Evolutionary conservation across 2,113 vertebrate species (phyloP).

Genomic region (Hipposideros armiger): DNA sequence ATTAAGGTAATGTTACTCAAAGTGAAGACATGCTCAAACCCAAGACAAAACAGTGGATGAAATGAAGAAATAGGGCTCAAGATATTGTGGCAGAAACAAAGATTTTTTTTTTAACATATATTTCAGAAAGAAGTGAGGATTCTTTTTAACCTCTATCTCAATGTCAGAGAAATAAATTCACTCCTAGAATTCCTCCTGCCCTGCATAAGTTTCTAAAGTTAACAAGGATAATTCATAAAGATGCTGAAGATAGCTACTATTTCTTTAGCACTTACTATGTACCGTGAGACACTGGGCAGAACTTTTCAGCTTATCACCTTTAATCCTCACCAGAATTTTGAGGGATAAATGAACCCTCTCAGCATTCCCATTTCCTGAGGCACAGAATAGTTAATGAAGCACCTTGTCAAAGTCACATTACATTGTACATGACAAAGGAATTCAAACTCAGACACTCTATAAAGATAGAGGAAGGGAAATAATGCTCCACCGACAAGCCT

Average conservation of each 20-base stretch:
- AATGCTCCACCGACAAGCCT: neutral
- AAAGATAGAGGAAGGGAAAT: neutral
- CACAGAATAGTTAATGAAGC: neutral
- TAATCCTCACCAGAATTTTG: neutral
- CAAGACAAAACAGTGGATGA: neutral
- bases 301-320: neutral
- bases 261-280: neutral
- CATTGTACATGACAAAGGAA: neutral
- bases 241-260: neutral
- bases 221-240: neutral
- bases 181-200: neutral
- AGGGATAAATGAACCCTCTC: neutral
- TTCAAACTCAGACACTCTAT: neutral
- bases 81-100: neutral
- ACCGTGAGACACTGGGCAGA: neutral
- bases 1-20: neutral
- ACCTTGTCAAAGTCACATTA: neutral
- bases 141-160: neutral
- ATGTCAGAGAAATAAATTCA: conserved; percentile 5
- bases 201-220: neutral
- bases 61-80: neutral
- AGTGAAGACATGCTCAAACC: neutral
- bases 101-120: neutral
- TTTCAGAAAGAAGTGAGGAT: neutral
- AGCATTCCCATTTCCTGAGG: neutral